Conservation (phyloP, 2,797 vertebrate genomes). For the Buphagus erythrorhynchus region DNA sequence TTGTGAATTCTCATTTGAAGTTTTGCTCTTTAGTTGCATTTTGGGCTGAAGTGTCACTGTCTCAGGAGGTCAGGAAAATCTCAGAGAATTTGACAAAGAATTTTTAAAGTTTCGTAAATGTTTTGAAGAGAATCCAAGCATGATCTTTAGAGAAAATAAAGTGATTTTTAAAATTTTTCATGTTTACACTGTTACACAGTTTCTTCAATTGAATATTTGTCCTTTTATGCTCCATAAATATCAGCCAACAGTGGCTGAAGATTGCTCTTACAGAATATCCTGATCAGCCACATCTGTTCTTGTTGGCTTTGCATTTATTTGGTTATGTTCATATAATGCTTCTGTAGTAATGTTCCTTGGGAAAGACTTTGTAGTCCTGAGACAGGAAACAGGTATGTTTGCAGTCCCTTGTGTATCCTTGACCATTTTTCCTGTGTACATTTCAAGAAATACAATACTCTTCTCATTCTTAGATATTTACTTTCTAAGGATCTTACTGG, state of each 20-base stretch:
- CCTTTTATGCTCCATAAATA: not conserved
- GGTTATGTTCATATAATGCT: not conserved
- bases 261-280: not conserved
- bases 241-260: not conserved
- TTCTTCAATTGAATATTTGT: not conserved
- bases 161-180: accelerated
- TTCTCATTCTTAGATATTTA: conserved; percentile 46
- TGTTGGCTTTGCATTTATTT: not conserved
- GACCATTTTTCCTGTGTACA: conserved; percentile 71
- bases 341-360: conserved; percentile 8
- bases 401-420: conserved; percentile 49
- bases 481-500: conserved; percentile 43
- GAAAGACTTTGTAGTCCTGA: conserved; percentile 42
- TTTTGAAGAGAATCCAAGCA: not conserved
- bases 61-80: not conserved
- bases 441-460: conserved; percentile 42
- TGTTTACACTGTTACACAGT: not conserved
- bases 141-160: not conserved
- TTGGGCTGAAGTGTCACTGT: not conserved
- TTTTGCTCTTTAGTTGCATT: not conserved
- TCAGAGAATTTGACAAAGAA: not conserved
- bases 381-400: conserved; percentile 65
- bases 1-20: not conserved
- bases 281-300: not conserved
- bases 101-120: not conserved